Base-by-base conservation (phyloP, 2,888 invertebrate species). In the Meiosimyza platycephala region DNA sequence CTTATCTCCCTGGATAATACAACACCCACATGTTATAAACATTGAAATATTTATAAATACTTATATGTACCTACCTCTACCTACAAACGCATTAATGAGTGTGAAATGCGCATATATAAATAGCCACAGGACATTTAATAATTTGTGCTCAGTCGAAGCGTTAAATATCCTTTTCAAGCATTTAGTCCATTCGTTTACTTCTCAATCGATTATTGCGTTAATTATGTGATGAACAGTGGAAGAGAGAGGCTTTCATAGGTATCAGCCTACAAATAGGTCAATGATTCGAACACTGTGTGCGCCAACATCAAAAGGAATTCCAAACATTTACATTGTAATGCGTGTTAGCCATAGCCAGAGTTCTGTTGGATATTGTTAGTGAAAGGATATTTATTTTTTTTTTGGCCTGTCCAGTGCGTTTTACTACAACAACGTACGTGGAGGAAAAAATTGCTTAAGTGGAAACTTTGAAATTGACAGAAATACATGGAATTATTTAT, bases 81-180 rank as follows among this genome's bases (percentile, higher is more conserved):
- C 59, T 60, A 11, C 47, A 6, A 28, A 22, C 50, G 50, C 64
- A 50, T 50, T 51, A 28, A 64, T 64, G 64, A 50, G 64, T 50
- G 64, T 51, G 51, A 64, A 64, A 51, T 50, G 57, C 68, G 59
- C 57, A 57, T 69, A 48, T 75, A 75, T 72, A 77, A 77, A 77
- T 77, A 74, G 76, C 77, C 72, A 72, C 74, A 75, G 77, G 77
- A 77, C 74, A 74, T 69, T 69, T 69, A 22, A 50, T 69, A 59
- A 69, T 48, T 60, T 33, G 48, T 11, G 57, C 50, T 57, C 68
- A 51, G 51, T 15, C 59, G 18, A 48, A 67, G 68, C 59, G 28
- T 59, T 69, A 28, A 59, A 69, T 57, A 22, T 50, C 57, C 57
- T 54, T 54, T 69, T 67, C 66, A 66, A 55, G 40, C 40, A 67